phyloP scores from a whole-genome alignment of 37 sponge, comb jelly and placozoan genomes.

The Hormiphora californensis region DNA sequence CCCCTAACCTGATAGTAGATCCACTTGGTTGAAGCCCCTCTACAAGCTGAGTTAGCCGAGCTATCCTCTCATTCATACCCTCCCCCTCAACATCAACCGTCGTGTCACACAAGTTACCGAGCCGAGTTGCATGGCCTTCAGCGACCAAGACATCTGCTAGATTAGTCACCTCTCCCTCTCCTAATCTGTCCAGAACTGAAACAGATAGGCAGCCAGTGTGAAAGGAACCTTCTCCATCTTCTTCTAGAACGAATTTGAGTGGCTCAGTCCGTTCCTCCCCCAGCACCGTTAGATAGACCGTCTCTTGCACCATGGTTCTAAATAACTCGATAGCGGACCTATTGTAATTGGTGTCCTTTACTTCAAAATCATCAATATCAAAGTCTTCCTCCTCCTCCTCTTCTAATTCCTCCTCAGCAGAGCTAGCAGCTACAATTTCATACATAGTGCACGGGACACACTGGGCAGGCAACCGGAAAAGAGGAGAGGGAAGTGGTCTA shows the following conservation, averaged over 20 bases:
- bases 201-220: neutral
- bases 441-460: neutral
- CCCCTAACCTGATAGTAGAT: neutral
- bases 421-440: neutral
- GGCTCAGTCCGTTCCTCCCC: constrained; percentile 43
- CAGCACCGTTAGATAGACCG: neutral
- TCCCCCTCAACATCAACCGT: neutral
- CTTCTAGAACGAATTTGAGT: too few species aligned
- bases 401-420: neutral
- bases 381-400: neutral
- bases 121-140: neutral
- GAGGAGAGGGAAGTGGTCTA: constrained; percentile 14
- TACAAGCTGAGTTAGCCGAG: neutral
- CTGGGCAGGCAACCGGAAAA: neutral
- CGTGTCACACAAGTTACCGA: neutral
- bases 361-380: neutral
- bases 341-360: too few species aligned
- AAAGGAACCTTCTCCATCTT: too few species aligned
- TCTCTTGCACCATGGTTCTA: neutral
- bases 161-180: neutral
- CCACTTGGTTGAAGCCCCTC: neutral
- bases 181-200: neutral
- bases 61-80: neutral
- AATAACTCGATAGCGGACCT: neutral
- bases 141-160: neutral